Base-by-base conservation (phyloP, 2,113 vertebrate genomes). In the Hippopotamus amphibius region DNA sequence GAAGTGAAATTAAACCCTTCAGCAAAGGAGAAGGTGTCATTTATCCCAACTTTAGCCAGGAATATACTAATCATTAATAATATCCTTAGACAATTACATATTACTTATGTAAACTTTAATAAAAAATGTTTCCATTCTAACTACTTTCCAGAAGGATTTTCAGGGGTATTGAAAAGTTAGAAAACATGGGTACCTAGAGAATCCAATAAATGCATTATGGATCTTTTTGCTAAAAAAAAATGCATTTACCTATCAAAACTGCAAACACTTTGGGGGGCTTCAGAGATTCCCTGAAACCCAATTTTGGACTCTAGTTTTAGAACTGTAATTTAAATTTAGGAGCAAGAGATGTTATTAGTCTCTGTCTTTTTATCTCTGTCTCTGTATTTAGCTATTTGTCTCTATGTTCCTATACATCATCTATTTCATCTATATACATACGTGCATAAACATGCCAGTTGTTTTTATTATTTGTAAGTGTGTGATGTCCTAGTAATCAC, bases 1-100 rank as follows among this genome's bases (percentile, higher is more conserved):
- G 41, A 87, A 96, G 76, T 50, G 55, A 79, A 80, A 43, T 72
- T 80, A 77, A 79, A 43, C 26, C 53, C 71, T 92, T 93, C 22
- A 30, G 33, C 74, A 86, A 63, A 87, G 21, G 43, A 48, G 28
- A 92, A 84, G 21, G 22, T 53, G 10, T 76, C 12, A n/a, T 88
- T 69, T 90, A 26, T 4, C 24, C 2, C 1, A 30, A 33, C 12
- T 55, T 88, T 85, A 72, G 19, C 48, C 11, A 4, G 22, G 26
- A 28, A 37, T 59, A 17, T 46, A 8, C 11, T 74, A 61, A 68
- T 87, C 65, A 81, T 66, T 55, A 72, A 59, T 15, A 79, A 5
- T 61, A 79, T 1, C 30, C 30, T 95, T 21, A 59, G 46, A 84
- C 41, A 95, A 21, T 17, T 72, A 7, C 12, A 55, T 50, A 30